A percentile compares a stretch with the other conserved stretches of the same genome.
Evolutionary conservation across 2,888 invertebrate genomes (phyloP).

Genomic region (Chrysodeixis includens): DNA sequence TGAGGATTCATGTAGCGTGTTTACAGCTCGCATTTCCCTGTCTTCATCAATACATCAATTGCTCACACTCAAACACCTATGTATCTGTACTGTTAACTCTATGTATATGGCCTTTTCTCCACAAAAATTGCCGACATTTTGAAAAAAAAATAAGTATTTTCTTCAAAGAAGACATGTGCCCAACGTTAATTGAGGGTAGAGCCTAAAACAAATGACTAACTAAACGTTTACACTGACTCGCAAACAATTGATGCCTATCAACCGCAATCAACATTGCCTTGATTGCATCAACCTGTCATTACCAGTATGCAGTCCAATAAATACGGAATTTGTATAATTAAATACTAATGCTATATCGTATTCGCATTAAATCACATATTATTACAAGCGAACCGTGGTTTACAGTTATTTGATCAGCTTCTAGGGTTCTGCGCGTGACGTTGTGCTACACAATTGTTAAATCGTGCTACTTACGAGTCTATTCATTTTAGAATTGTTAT

Average conservation of each 20-base stretch:
- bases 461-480: neutral
- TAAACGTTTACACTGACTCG: no score
- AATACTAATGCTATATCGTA: neutral
- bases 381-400: conserved; percentile 2
- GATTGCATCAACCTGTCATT: conserved; percentile 14
- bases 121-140: no score
- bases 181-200: neutral
- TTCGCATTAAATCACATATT: neutral
- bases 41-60: neutral
- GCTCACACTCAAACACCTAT: neutral
- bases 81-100: no score
- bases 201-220: neutral
- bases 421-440: neutral
- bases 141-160: no score
- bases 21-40: neutral
- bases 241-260: no score
- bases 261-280: neutral
- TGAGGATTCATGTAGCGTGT: neutral
- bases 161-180: neutral
- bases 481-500: conserved; percentile 1
- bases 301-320: conserved; percentile 22
- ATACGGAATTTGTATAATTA: conserved; percentile 2
- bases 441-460: neutral
- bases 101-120: no score
- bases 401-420: neutral